phyloP scores from a whole-genome alignment of 2,888 invertebrate genomes.

The Neoitamus cyanurus region DNA sequence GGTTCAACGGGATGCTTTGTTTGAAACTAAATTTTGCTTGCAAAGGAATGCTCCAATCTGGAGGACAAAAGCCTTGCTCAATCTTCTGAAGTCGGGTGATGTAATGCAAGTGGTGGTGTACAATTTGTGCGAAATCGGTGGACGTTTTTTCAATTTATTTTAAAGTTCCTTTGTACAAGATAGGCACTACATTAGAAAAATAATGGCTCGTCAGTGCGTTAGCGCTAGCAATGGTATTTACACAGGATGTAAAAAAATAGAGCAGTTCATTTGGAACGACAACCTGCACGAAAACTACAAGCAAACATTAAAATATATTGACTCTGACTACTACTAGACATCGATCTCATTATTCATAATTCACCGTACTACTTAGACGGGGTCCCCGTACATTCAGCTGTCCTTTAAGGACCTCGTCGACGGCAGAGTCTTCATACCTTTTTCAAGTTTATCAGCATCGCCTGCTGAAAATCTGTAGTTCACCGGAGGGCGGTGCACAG shows the following conservation, averaged over 20 bases:
- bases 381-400: slow-evolving; percentile 60
- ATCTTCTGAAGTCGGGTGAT: background rate
- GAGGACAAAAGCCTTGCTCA: background rate
- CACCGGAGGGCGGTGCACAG: slow-evolving; percentile 58
- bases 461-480: slow-evolving; percentile 77
- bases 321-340: background rate
- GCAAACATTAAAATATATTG: slow-evolving; percentile 21
- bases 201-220: background rate
- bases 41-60: background rate
- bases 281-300: background rate
- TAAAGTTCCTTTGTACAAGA: background rate
- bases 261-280: background rate
- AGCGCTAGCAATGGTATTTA: background rate
- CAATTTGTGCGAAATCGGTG: slow-evolving; percentile 9
- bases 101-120: background rate
- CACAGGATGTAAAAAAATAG: slow-evolving; percentile 24
- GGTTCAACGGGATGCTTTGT: background rate
- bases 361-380: background rate
- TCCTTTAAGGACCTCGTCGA: slow-evolving; percentile 75
- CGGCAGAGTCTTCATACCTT: slow-evolving; percentile 70
- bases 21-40: background rate
- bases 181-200: slow-evolving; percentile 39
- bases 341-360: background rate
- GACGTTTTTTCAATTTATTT: background rate
- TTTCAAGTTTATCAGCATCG: slow-evolving; percentile 74